Conservation (phyloP, 2,888 invertebrate genomes). For the Camponotus fellah region DNA sequence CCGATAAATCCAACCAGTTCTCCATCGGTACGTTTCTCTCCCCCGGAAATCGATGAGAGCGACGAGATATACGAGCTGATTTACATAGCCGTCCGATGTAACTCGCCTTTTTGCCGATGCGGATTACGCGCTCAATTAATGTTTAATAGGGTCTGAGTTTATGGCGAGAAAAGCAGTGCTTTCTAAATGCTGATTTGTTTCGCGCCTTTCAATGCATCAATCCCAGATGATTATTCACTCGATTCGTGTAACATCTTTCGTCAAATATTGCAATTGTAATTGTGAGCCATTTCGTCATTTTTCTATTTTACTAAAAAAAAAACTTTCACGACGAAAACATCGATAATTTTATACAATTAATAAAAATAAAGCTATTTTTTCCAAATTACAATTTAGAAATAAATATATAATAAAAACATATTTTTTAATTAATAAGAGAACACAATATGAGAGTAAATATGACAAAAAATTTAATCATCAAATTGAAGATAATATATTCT, state of each 20-base stretch:
- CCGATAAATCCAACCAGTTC: slow-evolving; percentile 47
- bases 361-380: not conserved
- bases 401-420: not conserved
- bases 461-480: not conserved
- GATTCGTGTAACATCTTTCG: not conserved
- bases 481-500: not conserved
- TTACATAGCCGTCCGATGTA: slow-evolving; percentile 47
- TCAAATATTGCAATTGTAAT: not conserved
- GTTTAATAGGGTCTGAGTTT: slow-evolving; percentile 32
- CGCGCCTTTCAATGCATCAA: not conserved
- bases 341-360: not conserved
- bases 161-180: slow-evolving; percentile 25
- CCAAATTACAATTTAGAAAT: no score
- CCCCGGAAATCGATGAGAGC: slow-evolving; percentile 36
- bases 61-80: slow-evolving; percentile 46
- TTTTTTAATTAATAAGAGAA: not conserved
- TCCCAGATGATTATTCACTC: not conserved
- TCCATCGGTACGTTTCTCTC: slow-evolving; percentile 13
- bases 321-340: not conserved
- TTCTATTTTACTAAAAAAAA: not conserved
- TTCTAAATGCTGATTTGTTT: slow-evolving; percentile 22
- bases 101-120: slow-evolving; percentile 22
- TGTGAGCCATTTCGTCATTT: not conserved
- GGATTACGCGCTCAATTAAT: slow-evolving; percentile 50
- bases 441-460: not conserved